Base-by-base conservation (phyloP, 2,113 vertebrate species). In the Donacobius atricapilla region DNA sequence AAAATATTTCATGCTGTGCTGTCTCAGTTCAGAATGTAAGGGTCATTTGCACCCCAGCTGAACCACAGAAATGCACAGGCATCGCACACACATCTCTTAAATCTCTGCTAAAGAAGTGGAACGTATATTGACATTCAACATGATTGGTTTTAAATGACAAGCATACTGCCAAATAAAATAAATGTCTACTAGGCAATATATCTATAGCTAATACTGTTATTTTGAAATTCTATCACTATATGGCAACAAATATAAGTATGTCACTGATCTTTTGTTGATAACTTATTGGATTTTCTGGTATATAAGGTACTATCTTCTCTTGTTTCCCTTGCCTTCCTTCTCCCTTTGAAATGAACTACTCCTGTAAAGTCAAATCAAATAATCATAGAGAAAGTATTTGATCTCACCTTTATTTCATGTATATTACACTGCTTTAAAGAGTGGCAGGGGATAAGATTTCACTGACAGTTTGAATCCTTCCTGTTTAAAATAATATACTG, bases 81-180 rank as follows among this genome's bases (percentile, higher is more conserved):
- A 80, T 92, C 71, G 79, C 48, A 84, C 30, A 42, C 21, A 45
- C 27, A 24, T 47, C 56, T 85, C 64, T 83, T 65, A 92, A 44
- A 37, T 84, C 87, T 42, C 73, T 92, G 14, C 48, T 54, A 30
- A 93, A 57, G 73, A 95, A 89, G 60, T 87, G 39, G 31, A 91
- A 91, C 86, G 75, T 44, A 15, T 95, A 94, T 94, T 96, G 87
- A 83, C 27, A 76, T 97, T 91, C 50, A 57, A 45, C 73, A 31
- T 78, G 89, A 94, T 69, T 94, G 48, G 61, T 96, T 97, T 95
- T 69, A 64, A 94, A 82, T 39, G 87, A n/a, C 65, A 95, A 72
- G 39, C 37, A 63, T 42, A 48, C 44, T n/a, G 58, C 51, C 54
- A 93, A 93, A 95, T 77, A 54, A 80, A 96, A 88, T 97, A 81